A percentile compares a stretch with the other conserved stretches of the same genome.
Conservation (phyloP, 2,888 invertebrate species). For the Diarsia mendica region DNA sequence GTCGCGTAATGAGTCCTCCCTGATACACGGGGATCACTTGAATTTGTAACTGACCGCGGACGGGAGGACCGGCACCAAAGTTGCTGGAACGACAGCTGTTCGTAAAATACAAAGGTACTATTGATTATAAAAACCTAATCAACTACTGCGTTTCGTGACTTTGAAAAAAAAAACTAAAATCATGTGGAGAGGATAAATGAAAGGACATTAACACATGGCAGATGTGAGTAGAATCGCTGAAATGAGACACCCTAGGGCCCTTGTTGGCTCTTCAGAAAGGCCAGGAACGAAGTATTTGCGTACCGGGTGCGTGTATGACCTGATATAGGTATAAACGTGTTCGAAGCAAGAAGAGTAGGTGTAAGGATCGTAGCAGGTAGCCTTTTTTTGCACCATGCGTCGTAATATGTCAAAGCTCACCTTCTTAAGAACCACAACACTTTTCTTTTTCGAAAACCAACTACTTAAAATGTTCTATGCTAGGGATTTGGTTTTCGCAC, state of each 20-base stretch:
- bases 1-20: constrained; percentile 67
- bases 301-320: neutral
- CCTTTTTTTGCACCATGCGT: neutral
- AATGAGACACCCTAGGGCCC: neutral
- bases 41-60: constrained; percentile 61
- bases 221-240: neutral
- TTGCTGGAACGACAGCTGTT: constrained; percentile 31
- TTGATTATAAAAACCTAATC: neutral
- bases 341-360: neutral
- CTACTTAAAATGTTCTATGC: too few species aligned
- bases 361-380: neutral
- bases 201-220: neutral
- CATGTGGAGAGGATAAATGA: neutral
- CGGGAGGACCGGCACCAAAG: constrained; percentile 30
- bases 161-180: neutral
- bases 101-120: constrained; percentile 2
- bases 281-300: neutral
- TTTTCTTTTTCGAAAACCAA: neutral
- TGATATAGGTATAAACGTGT: neutral
- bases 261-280: neutral
- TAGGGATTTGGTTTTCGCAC: too few species aligned
- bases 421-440: neutral
- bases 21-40: constrained; percentile 65
- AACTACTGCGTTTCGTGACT: too few species aligned
- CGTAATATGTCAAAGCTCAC: neutral